Evolutionary conservation across 2,888 invertebrate genomes (phyloP).

Genomic region (Clivina fossor): DNA sequence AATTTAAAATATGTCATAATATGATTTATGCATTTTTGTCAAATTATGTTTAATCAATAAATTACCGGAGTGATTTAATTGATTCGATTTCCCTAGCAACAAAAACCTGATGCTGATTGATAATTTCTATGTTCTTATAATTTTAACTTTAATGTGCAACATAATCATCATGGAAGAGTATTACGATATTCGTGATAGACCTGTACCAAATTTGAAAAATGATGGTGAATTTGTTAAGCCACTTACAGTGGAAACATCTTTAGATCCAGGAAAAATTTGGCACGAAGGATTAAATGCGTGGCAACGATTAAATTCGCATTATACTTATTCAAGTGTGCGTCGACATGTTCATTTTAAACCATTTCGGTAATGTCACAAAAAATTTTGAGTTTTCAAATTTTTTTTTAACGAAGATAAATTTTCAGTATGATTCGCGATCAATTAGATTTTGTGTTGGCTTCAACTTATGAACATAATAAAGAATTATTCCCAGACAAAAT

Average conservation of each 20-base stretch:
- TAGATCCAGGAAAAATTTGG: conserved; percentile 48
- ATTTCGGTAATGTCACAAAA: conserved; percentile 41
- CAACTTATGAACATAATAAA: conserved; percentile 67
- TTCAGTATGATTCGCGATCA: conserved; percentile 65
- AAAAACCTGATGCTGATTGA: neutral
- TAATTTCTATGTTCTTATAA: too few relatives aligned
- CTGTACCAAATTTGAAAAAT: conserved; percentile 52
- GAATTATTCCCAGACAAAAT: conserved; percentile 66
- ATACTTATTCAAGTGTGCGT: conserved; percentile 58
- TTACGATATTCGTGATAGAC: too few relatives aligned
- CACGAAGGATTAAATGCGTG: conserved; percentile 49
- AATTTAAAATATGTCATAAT: conserved; percentile 26
- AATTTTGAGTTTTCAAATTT: conserved; percentile 7
- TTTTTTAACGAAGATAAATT: conserved; percentile 8
- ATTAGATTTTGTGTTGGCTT: conserved; percentile 66
- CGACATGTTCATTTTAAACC: conserved; percentile 53
- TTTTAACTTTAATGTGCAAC: too few relatives aligned
- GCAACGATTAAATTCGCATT: conserved; percentile 57
- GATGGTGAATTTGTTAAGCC: conserved; percentile 56
- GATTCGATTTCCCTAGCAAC: conserved; percentile 38
- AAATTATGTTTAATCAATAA: conserved; percentile 35
- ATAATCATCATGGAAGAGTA: too few relatives aligned
- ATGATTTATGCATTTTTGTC: too few relatives aligned
- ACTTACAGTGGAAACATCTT: conserved; percentile 42
- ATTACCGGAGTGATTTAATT: conserved; percentile 33